Percentiles rank a stretch among this genome's conserved stretches.
Evolutionary conservation across 2,797 vertebrate species (phyloP).

Genomic region (Myripristis murdjan): DNA sequence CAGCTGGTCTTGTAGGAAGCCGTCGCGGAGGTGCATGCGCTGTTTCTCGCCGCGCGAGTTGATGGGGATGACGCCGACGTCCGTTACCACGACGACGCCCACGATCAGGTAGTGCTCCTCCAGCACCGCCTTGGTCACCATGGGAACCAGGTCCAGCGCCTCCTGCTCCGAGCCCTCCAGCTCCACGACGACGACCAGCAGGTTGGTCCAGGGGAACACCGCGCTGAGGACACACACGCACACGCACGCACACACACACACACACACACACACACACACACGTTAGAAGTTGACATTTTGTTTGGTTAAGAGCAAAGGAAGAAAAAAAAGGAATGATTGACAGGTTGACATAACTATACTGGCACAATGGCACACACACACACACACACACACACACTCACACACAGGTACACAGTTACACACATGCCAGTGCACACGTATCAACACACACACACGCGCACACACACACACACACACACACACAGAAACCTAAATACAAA

Average conservation of each 20-base stretch:
- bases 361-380: neutral
- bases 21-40: slow-evolving; percentile 98
- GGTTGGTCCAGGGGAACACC: slow-evolving; percentile 98
- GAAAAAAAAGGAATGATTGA: too few relatives aligned
- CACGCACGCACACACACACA: too few relatives aligned
- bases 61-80: slow-evolving; percentile 97
- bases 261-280: slow-evolving; percentile 64
- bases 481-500: neutral
- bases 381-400: too few relatives aligned
- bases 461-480: neutral
- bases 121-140: slow-evolving; percentile 97
- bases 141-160: slow-evolving; percentile 95
- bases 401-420: too few relatives aligned
- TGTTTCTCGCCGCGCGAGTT: slow-evolving; percentile 99
- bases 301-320: too few relatives aligned
- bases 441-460: neutral
- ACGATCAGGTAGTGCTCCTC: slow-evolving; percentile 98
- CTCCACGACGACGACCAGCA: slow-evolving; percentile 97
- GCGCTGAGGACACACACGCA: slow-evolving; percentile 86
- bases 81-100: slow-evolving; percentile 97
- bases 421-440: too few relatives aligned
- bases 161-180: slow-evolving; percentile 97
- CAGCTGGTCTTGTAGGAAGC: slow-evolving; percentile 97
- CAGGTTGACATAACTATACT: neutral
- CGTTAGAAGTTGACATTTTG: slow-evolving; percentile 96